Percentiles rank a stretch among this genome's conserved stretches.
Conservation (phyloP, 2,113 vertebrate species). For the Siphamia tubifer region DNA sequence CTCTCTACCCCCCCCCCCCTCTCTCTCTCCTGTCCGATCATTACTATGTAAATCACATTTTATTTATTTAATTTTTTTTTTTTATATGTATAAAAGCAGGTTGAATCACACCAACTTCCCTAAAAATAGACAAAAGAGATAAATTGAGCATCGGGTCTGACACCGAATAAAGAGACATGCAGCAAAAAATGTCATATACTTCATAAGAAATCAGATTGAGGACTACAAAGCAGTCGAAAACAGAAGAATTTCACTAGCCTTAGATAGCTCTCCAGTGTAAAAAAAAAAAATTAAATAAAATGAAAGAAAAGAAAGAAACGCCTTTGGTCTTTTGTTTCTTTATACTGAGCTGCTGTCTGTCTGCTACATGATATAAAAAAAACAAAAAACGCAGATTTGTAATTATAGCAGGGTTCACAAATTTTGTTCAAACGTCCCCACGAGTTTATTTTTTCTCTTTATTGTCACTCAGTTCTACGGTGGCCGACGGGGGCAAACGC, state of each 20-base stretch:
- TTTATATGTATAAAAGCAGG: constrained; percentile 61
- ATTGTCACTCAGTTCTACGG: too few species aligned
- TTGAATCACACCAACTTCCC: constrained; percentile 42
- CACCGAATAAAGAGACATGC: constrained; percentile 65
- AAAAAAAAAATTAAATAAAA: constrained; percentile 38
- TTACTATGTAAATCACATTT: constrained; percentile 53
- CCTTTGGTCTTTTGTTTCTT: constrained; percentile 75
- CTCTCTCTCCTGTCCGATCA: constrained; percentile 28
- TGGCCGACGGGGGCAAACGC: too few species aligned
- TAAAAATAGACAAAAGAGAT: constrained; percentile 73
- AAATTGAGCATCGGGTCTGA: constrained; percentile 64
- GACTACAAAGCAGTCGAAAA: constrained; percentile 72
- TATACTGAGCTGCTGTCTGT: constrained; percentile 50
- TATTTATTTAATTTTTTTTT: too few species aligned
- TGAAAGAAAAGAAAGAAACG: constrained; percentile 63
- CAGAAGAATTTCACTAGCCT: constrained; percentile 63
- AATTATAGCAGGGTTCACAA: constrained; percentile 60
- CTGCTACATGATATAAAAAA: constrained; percentile 46
- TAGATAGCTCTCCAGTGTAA: constrained; percentile 70
- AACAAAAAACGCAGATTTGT: constrained; percentile 44
- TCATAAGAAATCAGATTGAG: constrained; percentile 67
- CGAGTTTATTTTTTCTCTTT: constrained; percentile 47
- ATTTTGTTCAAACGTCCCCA: constrained; percentile 16
- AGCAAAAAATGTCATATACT: constrained; percentile 70
- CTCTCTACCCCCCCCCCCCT: too few species aligned